phyloP scores from a whole-genome alignment of 2,113 vertebrate genomes.

The Mastomys natalensis region DNA sequence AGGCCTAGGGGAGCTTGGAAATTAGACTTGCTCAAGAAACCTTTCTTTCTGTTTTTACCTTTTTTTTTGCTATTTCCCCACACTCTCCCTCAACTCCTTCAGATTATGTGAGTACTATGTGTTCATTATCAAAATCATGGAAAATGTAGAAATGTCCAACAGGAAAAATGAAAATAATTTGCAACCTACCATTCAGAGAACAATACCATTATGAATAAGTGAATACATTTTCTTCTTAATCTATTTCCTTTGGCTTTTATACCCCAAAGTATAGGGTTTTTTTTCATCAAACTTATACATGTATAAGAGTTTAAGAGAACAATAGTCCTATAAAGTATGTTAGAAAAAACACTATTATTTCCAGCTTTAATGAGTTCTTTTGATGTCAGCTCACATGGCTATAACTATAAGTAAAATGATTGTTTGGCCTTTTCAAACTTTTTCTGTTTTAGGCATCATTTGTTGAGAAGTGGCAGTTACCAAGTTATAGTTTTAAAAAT shows the following conservation, averaged over 20 bases:
- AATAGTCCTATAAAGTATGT: neutral
- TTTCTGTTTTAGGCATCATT: neutral
- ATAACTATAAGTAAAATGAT: constrained; percentile 10
- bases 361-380: neutral
- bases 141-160: neutral
- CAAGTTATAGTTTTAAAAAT: neutral
- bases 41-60: neutral
- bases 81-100: neutral
- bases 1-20: neutral
- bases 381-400: neutral
- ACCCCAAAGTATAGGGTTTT: neutral
- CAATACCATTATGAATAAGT: neutral
- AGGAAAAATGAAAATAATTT: neutral
- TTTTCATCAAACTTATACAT: neutral
- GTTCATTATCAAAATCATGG: constrained; percentile 2
- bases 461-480: neutral
- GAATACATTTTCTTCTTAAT: neutral
- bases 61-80: neutral
- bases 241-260: constrained; percentile 7
- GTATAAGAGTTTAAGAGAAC: neutral
- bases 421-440: neutral
- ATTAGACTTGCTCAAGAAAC: neutral
- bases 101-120: neutral
- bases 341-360: neutral
- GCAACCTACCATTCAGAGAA: neutral